Base-by-base conservation (phyloP, 2,797 vertebrate genomes). In the Sebastes taczanowskii region DNA sequence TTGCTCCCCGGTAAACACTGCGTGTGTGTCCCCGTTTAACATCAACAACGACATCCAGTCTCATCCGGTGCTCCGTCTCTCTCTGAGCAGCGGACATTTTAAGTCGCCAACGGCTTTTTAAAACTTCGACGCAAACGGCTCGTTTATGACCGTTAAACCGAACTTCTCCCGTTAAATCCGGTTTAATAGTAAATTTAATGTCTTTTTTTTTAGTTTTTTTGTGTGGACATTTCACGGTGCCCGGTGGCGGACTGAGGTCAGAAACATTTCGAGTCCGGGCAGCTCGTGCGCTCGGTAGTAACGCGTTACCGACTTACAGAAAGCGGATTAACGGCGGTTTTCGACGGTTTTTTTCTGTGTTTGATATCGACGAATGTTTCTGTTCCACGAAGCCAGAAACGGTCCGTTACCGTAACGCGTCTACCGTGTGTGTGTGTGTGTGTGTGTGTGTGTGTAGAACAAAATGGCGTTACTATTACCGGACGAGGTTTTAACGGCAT, bases 41-140 rank as follows among this genome's bases (percentile, higher is more conserved):
- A 38, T 53, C 78, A 79, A 79, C 88, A 46, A 63, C 78, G 10
- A 27, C 80, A 58, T 13, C 23, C 18, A 27, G 1, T 22, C 42
- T 23, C 46, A 18, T 49, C 46, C 18, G 46, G 46, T 8, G 46
- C 46, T 74, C 56, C 71, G 76, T 71, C 56, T 64, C n/a, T 34
- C 77, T 61, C 30, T 14, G n/a, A 20, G 22, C 77, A 89, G 93
- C 93, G 84, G 94, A 95, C 94, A 94, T 95, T 81, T 91, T 91
- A 90, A 90, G 46, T 88, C 86, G 4, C 72, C 25, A 9, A 1
- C 77, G 59, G 77, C 59, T 83, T 42, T 35, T 35, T 35, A 35
- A 77, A 88, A 85, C 86, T 90, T 89, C 74, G 78, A 89, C 89
- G 81, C 76, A 46, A 82, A 53, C 22, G 49, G 3, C 49, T 2